These are phyloP conservation scores for Glaucidium brasilianum DNA, from an alignment of 2,113 vertebrate genomes.

Conservation along the genomic window DNA sequence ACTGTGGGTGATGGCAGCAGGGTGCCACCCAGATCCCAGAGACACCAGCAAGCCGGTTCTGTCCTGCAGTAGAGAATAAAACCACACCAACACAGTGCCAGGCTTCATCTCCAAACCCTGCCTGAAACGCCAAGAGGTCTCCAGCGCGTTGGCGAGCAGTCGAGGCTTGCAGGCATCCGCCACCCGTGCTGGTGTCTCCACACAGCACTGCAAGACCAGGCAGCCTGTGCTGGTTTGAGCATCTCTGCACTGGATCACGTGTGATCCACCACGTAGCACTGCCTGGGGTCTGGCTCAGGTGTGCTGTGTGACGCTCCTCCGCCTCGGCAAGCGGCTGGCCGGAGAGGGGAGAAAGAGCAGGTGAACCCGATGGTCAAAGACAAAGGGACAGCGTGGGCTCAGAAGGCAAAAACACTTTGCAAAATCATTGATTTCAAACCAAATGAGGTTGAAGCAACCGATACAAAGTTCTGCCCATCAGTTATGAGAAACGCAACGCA, in stretches of 20 bases:
- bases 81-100: neutral
- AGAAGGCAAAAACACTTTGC: neutral
- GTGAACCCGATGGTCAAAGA: neutral
- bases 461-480: neutral
- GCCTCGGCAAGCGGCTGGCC: neutral
- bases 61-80: neutral
- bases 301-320: neutral
- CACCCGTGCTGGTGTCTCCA: neutral
- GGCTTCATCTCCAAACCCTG: neutral
- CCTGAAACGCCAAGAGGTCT: neutral
- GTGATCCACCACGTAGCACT: neutral
- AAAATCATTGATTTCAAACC: neutral
- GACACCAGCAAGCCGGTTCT: neutral
- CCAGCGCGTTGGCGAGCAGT: rapidly evolving
- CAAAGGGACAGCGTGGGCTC: neutral
- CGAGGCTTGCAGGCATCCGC: neutral
- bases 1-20: neutral
- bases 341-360: too few species aligned
- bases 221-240: neutral
- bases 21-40: neutral
- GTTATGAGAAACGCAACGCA: neutral
- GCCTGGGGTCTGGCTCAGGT: neutral
- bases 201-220: neutral
- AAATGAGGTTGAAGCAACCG: too few species aligned
- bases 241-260: too few species aligned